A percentile compares a stretch with the other conserved stretches of the same genome.
These are phyloP conservation scores for Ranitomeya variabilis DNA, from an alignment of 2,113 vertebrate genomes.

Conservation along the genomic window DNA sequence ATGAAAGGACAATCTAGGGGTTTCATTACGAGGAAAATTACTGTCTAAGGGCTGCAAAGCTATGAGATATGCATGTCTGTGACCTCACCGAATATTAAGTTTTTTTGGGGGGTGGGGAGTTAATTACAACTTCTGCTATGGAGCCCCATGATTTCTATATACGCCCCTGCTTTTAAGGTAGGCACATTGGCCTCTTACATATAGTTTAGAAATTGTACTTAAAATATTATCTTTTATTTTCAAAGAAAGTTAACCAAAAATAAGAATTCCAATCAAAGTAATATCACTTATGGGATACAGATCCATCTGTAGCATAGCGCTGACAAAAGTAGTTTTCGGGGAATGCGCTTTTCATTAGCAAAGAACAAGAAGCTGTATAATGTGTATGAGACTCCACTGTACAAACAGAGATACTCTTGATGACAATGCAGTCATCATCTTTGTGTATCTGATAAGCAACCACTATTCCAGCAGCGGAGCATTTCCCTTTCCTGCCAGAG, in stretches of 20 bases:
- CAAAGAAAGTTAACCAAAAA: not conserved
- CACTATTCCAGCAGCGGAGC: constrained; percentile 49
- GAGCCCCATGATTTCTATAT: too few species aligned
- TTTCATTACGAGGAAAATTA: too few species aligned
- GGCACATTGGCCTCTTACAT: not conserved
- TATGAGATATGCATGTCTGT: too few species aligned
- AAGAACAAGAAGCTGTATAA: constrained; percentile 9
- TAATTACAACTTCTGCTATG: too few species aligned
- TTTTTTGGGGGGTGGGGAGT: too few species aligned
- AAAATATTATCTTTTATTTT: not conserved
- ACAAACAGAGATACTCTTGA: constrained; percentile 38
- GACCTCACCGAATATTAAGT: too few species aligned
- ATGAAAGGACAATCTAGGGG: too few species aligned
- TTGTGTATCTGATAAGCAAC: constrained; percentile 44
- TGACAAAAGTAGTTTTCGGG: not conserved
- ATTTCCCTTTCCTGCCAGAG: constrained; percentile 60
- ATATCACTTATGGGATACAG: not conserved
- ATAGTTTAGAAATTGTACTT: not conserved
- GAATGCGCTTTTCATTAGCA: not conserved
- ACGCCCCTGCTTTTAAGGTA: not conserved
- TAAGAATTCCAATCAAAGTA: not conserved
- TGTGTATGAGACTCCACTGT: constrained; percentile 15
- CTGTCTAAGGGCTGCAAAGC: too few species aligned
- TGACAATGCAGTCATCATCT: constrained; percentile 33
- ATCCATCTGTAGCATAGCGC: not conserved